phyloP scores from a whole-genome alignment of 2,888 invertebrate genomes.

The Agrenia bidenticulata region DNA sequence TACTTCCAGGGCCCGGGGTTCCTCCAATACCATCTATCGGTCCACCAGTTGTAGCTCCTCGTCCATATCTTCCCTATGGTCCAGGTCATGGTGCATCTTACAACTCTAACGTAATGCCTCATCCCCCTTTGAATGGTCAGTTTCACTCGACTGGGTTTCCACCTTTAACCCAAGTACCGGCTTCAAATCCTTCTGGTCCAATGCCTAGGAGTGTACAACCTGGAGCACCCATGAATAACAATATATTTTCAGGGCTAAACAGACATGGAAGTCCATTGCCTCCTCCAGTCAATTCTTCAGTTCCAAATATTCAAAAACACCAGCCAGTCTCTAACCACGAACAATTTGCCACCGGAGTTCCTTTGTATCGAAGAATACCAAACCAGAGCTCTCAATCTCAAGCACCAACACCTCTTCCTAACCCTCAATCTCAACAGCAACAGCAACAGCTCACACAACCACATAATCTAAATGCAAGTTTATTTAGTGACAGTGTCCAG shows the following conservation, averaged over 20 bases:
- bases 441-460: conserved; percentile 9
- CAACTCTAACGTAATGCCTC: not conserved
- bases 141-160: conserved; percentile 16
- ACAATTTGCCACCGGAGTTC: conserved; percentile 13
- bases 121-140: not conserved
- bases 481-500: not conserved
- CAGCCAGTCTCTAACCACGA: not conserved
- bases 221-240: not conserved
- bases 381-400: conserved; percentile 6
- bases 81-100: too few species aligned
- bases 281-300: not conserved
- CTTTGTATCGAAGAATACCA: conserved; percentile 11
- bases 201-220: not conserved
- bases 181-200: not conserved
- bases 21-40: too few species aligned
- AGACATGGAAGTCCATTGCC: conserved; percentile 1
- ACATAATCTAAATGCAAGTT: not conserved
- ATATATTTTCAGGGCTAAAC: not conserved
- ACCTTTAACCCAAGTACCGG: conserved; percentile 2
- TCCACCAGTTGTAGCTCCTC: too few species aligned
- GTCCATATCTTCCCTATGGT: too few species aligned
- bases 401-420: conserved; percentile 10
- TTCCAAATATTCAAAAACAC: not conserved
- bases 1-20: too few species aligned
- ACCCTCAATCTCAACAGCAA: conserved; percentile 9